Percentiles rank a stretch among this genome's conserved stretches.
These are phyloP conservation scores for Phodopus roborovskii DNA, from an alignment of 2,113 vertebrate genomes.

Conservation along the genomic window DNA sequence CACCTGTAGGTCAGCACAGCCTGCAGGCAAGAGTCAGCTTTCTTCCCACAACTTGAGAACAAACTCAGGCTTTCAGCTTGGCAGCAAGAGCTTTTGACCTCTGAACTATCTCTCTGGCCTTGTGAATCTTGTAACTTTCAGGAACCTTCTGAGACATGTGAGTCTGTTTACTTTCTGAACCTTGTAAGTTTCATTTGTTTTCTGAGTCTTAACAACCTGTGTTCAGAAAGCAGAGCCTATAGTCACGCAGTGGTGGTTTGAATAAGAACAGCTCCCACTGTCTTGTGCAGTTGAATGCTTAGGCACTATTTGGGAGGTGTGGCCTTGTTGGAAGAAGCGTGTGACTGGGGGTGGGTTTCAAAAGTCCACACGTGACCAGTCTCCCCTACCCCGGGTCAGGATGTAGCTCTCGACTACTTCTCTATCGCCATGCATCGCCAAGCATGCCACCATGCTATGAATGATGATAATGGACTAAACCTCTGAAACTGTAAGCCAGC, in stretches of 20 bases:
- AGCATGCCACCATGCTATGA: not conserved
- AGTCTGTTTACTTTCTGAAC: not conserved
- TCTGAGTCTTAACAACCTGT: not conserved
- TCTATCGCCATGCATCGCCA: too few species aligned
- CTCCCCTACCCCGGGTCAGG: too few species aligned
- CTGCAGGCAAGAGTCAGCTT: not conserved
- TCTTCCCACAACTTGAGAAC: not conserved
- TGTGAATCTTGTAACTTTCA: not conserved
- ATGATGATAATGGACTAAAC: not conserved
- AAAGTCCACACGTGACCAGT: not conserved
- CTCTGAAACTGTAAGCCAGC: not conserved
- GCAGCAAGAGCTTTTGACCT: not conserved
- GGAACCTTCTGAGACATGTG: not conserved
- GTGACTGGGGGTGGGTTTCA: not conserved
- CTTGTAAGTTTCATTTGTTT: not conserved
- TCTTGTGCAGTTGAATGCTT: not conserved
- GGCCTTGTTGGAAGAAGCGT: not conserved
- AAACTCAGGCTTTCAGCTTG: not conserved
- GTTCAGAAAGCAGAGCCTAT: not conserved
- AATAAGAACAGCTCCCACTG: not conserved
- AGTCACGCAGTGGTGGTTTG: not conserved
- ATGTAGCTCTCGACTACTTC: fast-evolving
- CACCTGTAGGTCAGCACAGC: not conserved
- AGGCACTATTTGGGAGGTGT: not conserved
- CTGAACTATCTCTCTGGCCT: not conserved